Evolutionary conservation across 2,888 invertebrate genomes (phyloP).

Genomic region (Pseudococcus viburni): DNA sequence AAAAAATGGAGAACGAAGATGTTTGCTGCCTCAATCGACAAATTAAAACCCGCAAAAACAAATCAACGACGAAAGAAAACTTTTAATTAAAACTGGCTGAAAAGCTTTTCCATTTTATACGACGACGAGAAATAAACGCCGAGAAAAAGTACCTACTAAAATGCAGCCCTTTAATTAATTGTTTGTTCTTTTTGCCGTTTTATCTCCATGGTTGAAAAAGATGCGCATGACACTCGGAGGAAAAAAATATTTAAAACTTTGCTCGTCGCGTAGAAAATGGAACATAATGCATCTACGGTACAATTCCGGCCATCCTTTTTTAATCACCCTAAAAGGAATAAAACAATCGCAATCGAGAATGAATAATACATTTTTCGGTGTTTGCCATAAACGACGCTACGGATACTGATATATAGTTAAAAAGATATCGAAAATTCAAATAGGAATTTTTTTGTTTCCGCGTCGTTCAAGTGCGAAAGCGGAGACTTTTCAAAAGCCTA

Average conservation of each 20-base stretch:
- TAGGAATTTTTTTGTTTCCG: constrained; percentile 60
- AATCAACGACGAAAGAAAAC: constrained; percentile 33
- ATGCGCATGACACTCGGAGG: constrained; percentile 32
- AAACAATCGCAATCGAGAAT: constrained; percentile 65
- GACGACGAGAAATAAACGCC: constrained; percentile 3
- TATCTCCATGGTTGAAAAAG: constrained; percentile 17
- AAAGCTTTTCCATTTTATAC: constrained; percentile 10
- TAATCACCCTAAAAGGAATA: constrained; percentile 64
- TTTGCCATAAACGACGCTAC: constrained; percentile 39
- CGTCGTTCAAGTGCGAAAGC: constrained; percentile 28
- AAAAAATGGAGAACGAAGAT: background rate
- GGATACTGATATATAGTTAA: constrained; percentile 37
- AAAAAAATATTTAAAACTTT: constrained; percentile 38
- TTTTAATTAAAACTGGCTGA: constrained; percentile 44
- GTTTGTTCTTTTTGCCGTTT: constrained; percentile 65
- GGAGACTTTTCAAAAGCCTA: constrained; percentile 58
- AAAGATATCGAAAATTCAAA: constrained; percentile 63
- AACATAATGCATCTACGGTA: constrained; percentile 32
- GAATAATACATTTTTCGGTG: constrained; percentile 65
- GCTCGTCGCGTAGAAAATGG: background rate
- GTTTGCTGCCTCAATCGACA: background rate
- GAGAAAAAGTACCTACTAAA: constrained; percentile 9
- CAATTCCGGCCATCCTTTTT: constrained; percentile 54
- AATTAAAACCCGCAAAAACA: background rate
- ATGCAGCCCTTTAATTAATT: constrained; percentile 59